Evolutionary conservation across 2,888 invertebrate species (phyloP).

Genomic region (Calameuta idolon): DNA sequence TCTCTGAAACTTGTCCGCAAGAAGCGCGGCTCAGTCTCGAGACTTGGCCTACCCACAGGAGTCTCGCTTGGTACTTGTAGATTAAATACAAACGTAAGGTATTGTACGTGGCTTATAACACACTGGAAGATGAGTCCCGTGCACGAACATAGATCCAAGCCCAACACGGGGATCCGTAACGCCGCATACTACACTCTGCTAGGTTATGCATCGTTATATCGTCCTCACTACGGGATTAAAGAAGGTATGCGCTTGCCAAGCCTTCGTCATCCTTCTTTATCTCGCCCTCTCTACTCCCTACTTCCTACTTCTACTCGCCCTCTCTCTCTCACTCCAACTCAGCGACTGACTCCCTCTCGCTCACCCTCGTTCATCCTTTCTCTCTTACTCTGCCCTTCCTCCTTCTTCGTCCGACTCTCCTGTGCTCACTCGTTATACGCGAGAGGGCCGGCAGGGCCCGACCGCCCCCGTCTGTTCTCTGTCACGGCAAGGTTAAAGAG

Average conservation of each 20-base stretch:
- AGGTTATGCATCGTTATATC: not conserved
- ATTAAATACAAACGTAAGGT: not conserved
- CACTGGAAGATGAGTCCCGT: not conserved
- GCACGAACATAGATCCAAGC: not conserved
- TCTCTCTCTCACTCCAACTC: conserved; percentile 14
- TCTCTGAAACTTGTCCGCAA: not conserved
- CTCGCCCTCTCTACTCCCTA: conserved; percentile 18
- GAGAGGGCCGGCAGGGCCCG: not conserved
- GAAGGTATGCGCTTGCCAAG: conserved; percentile 32
- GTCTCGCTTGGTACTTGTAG: not conserved
- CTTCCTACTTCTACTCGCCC: conserved; percentile 16
- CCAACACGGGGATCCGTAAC: not conserved
- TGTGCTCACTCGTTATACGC: conserved; percentile 1
- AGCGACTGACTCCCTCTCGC: not conserved
- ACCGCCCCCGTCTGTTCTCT: not conserved
- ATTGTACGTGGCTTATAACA: not conserved
- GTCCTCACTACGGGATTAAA: conserved; percentile 20
- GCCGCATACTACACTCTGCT: not conserved
- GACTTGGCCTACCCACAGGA: not conserved
- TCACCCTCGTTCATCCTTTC: conserved; percentile 8
- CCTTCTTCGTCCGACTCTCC: conserved; percentile 8
- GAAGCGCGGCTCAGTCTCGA: not conserved
- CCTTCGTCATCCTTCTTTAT: conserved; percentile 23
- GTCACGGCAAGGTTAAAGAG: conserved; percentile 40
- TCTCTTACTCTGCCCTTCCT: conserved; percentile 9